Base-by-base conservation (phyloP, 2,888 invertebrate genomes). In the Trichacis sp. region DNA sequence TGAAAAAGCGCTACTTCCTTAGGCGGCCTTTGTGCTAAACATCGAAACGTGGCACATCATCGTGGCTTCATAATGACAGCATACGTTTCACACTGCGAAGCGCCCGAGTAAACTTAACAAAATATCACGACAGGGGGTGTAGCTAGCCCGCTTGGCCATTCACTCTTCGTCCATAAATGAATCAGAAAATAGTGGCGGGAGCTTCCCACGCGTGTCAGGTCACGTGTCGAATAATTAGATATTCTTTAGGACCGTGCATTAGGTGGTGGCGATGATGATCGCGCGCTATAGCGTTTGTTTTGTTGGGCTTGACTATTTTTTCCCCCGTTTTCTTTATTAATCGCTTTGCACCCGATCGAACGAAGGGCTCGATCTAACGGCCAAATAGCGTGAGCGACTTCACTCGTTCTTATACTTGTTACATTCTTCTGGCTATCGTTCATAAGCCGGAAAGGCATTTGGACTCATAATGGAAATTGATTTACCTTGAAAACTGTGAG, bases 151-250 rank as follows among this genome's bases (percentile, higher is more conserved):
- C 63, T 70, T 65, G 64, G 66, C 69, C 62, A 60, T 73, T 72
- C 69, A 73, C 68, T 70, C 61, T 55, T 49, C 47, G 61, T 60
- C 70, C 66, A 68, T 74, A 79, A 80, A 80, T 78, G 82, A 82
- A 82, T 82, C 80, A 77, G 78, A 81, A 82, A 82, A 80, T 78
- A 79, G 71, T 73, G 77, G 76, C 77, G 78, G 79, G 79, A 76
- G 79, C 80, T 80, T 82, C 79, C 76, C 77, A 77, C 84, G 83
- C 84, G 84, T 83, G 84, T 65, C 81, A 43, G 62, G 83, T 74
- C 84, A 82, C 84, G 84, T 83, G 84, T 73, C 76, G 60, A 78
- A 83, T 84, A 84, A 84, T 84, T 84, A 84, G 84, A 84, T 83
- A 83, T 83, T 83, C 82, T 80, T 83, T 80, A 81, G n/a, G 80